Base-by-base conservation (phyloP, 2,797 vertebrate genomes). In the Triplophysa yarkandensis region DNA sequence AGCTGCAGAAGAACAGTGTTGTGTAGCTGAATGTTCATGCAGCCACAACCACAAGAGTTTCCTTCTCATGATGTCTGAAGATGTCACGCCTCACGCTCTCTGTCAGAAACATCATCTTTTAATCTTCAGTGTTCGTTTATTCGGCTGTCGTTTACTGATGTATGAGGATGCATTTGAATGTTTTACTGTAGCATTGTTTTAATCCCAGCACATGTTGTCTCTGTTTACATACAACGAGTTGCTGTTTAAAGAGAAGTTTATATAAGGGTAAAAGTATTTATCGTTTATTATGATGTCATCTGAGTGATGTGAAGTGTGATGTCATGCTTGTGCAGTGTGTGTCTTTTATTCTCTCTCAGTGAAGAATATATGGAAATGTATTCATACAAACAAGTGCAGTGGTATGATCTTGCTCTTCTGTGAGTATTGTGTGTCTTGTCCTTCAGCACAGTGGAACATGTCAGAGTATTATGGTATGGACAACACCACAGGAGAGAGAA, bases 1-100 rank as follows among this genome's bases (percentile, higher is more conserved):
- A 94, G 78, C 86, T 95, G 57, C 88, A 91, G 81, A 91, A 85
- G 74, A 81, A 82, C 73, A 87, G 83, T 10, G 77, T 28, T 17
- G 86, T 87, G 60, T 90, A 91, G 10, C 71, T 9, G 55, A 4
- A 32, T n/a, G 41, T n/a, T n/a, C n/a, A n/a, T n/a, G n/a, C n/a
- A n/a, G 16, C 28, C 5, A 16, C 14, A 43, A 43, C 14, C 32
- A 43, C 23, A 16, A 65, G 4, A 10, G 28, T 30, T 55, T 28
- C 23, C 3, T 21, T 41, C 17, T 73, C 13, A 6, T 10, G 34
- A n/a, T 25, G 4, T 17, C 30, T 9, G 11, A n/a, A 4, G 4
- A 14, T 25, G 16, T 27, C 36, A 39, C n/a, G n/a, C 11, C 36
- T 39, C 11, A 3, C 2, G 3, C 36, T 39, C 36, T 39, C n/a